Conservation (phyloP, 2,888 invertebrate species). For the Apamea epomidion region DNA sequence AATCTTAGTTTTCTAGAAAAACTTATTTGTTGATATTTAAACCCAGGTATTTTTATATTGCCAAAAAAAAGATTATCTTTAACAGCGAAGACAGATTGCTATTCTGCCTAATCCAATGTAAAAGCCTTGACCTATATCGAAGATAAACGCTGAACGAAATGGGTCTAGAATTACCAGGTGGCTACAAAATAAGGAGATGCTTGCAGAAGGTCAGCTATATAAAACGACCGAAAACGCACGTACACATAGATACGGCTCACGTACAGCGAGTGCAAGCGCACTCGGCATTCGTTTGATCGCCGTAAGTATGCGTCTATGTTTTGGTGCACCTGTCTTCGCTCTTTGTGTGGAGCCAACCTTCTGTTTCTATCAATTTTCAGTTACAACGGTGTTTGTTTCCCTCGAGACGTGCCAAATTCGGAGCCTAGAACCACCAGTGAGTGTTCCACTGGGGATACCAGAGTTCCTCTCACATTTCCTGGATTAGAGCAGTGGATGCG, state of each 20-base stretch:
- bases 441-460: conserved; percentile 12
- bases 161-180: conserved; percentile 24
- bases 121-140: conserved; percentile 18
- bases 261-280: not conserved
- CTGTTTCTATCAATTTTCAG: conserved; percentile 1
- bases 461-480: not conserved
- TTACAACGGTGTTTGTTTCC: not conserved
- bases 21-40: conserved; percentile 12
- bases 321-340: not conserved
- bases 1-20: conserved; percentile 12
- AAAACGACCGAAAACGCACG: not conserved
- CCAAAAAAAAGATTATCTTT: conserved; percentile 18
- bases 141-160: conserved; percentile 23
- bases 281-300: not conserved
- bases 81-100: conserved; percentile 17
- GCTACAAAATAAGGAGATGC: not conserved
- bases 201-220: not conserved
- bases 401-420: not conserved
- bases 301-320: not conserved
- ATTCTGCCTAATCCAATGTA: conserved; percentile 18
- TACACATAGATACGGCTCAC: no score
- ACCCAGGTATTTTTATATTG: conserved; percentile 17
- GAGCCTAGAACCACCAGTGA: not conserved
- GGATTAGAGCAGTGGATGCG: not conserved
- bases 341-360: not conserved